phyloP scores from a whole-genome alignment of 2,113 vertebrate species.

The Corydoras maculifer region DNA sequence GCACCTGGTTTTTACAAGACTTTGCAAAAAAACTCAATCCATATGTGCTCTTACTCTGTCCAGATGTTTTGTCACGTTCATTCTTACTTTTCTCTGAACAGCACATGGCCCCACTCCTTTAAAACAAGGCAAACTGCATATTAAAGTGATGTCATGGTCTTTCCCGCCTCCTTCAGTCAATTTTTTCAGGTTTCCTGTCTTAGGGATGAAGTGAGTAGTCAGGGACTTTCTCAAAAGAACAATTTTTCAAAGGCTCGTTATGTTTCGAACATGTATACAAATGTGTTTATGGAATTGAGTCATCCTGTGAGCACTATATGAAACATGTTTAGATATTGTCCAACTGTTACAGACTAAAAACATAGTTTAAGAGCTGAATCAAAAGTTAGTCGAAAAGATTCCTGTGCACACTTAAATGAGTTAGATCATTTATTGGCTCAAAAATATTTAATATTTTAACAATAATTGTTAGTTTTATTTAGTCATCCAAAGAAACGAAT shows the following conservation, averaged over 20 bases:
- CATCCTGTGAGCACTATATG: background rate
- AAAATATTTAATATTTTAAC: too few species aligned
- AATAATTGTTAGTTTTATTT: too few species aligned
- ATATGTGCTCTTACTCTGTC: conserved; percentile 16
- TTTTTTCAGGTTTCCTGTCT: conserved; percentile 6
- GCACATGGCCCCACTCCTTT: conserved; percentile 23
- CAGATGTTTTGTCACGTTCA: background rate
- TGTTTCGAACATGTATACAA: background rate
- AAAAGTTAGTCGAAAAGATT: background rate
- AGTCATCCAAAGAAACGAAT: too few species aligned
- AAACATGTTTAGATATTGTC: conserved; percentile 28
- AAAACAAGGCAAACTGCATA: conserved; percentile 11
- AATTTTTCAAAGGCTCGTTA: background rate
- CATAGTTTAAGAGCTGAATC: conserved; percentile 6
- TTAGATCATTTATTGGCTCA: too few species aligned
- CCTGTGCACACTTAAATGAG: too few species aligned
- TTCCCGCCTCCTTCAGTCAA: conserved; percentile 7
- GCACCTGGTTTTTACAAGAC: conserved; percentile 4
- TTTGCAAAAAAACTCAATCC: conserved; percentile 2
- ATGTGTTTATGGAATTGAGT: too few species aligned
- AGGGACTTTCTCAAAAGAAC: background rate
- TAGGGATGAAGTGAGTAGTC: background rate
- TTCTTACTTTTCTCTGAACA: conserved; percentile 1
- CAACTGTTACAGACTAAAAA: conserved; percentile 20
- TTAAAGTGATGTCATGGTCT: conserved; percentile 23